Conservation (phyloP, 2,888 invertebrate genomes). For the Drosophila crucigera region DNA sequence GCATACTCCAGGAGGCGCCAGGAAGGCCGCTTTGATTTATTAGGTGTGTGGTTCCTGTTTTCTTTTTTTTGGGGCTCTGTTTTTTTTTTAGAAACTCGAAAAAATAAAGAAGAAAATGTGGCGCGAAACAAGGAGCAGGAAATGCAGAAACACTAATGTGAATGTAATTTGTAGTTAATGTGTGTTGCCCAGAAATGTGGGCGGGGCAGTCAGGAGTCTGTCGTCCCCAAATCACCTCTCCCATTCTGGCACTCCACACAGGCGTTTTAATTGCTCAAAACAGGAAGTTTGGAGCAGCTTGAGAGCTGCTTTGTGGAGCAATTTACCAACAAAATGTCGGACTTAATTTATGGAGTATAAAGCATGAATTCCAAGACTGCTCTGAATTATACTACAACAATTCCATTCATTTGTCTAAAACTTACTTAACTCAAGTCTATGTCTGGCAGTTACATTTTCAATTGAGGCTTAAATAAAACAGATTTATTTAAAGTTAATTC, state of each 20-base stretch:
- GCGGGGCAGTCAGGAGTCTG: slow-evolving; percentile 11
- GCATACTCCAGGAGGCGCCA: slow-evolving; percentile 72
- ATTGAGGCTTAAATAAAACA: background rate
- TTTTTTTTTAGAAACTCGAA: slow-evolving; percentile 22
- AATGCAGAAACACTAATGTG: slow-evolving; percentile 78
- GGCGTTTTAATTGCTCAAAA: slow-evolving; percentile 69
- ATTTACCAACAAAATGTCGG: slow-evolving; percentile 28
- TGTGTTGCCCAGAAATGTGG: slow-evolving; percentile 61
- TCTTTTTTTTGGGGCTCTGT: background rate
- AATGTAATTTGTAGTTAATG: slow-evolving; percentile 81
- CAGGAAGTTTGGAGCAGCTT: slow-evolving; percentile 26
- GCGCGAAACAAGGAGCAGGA: slow-evolving; percentile 42
- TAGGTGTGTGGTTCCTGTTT: slow-evolving; percentile 72
- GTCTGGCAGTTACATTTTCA: background rate
- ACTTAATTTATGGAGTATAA: slow-evolving; percentile 30
- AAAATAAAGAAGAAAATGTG: slow-evolving; percentile 17
- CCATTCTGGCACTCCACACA: background rate
- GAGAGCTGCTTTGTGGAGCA: slow-evolving; percentile 2
- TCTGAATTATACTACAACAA: background rate
- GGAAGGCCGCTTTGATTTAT: slow-evolving; percentile 77
- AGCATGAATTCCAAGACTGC: slow-evolving; percentile 20
- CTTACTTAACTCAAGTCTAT: background rate
- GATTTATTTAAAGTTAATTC: background rate
- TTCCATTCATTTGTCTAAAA: background rate
- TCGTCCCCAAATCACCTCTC: slow-evolving; percentile 4